Evolutionary conservation across 2,113 vertebrate species (phyloP).

Genomic region (Planiliza haematocheilus): DNA sequence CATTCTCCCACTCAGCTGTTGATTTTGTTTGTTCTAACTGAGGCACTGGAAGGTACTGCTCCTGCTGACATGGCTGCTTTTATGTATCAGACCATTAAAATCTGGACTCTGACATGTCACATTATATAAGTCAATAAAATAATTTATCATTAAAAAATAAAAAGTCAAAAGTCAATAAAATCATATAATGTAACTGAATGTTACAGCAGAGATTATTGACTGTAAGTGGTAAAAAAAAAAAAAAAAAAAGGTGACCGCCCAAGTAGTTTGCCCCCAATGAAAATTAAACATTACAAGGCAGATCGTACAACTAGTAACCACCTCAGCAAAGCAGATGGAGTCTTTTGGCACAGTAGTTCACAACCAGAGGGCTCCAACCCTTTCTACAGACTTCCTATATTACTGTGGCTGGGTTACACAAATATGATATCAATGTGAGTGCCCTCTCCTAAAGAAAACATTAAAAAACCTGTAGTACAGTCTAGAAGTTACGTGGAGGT

Average conservation of each 20-base stretch:
- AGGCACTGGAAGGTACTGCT: neutral
- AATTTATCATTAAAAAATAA: no score
- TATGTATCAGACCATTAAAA: slow-evolving; percentile 10
- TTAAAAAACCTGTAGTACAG: no score
- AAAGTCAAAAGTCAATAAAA: slow-evolving; percentile 12
- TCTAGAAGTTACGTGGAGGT: no score
- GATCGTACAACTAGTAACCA: neutral
- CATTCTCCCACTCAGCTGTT: slow-evolving; percentile 32
- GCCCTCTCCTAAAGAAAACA: no score
- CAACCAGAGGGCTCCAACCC: no score
- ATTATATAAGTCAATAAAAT: slow-evolving; percentile 3
- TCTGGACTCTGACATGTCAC: slow-evolving; percentile 37
- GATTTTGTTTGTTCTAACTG: slow-evolving; percentile 18
- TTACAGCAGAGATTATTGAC: slow-evolving; percentile 28
- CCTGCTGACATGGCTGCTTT: slow-evolving; percentile 32
- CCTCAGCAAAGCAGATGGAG: neutral
- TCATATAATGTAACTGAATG: slow-evolving; percentile 13
- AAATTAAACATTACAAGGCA: neutral
- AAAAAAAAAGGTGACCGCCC: no score
- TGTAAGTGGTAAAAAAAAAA: slow-evolving; percentile 2
- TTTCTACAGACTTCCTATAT: no score
- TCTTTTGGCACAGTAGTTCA: no score
- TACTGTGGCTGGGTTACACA: no score
- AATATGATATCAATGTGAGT: neutral
- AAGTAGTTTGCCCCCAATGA: neutral